Percentiles rank a stretch among this genome's conserved stretches.
Conservation (phyloP, 2,888 invertebrate species). For the Napeogenes sylphis region DNA sequence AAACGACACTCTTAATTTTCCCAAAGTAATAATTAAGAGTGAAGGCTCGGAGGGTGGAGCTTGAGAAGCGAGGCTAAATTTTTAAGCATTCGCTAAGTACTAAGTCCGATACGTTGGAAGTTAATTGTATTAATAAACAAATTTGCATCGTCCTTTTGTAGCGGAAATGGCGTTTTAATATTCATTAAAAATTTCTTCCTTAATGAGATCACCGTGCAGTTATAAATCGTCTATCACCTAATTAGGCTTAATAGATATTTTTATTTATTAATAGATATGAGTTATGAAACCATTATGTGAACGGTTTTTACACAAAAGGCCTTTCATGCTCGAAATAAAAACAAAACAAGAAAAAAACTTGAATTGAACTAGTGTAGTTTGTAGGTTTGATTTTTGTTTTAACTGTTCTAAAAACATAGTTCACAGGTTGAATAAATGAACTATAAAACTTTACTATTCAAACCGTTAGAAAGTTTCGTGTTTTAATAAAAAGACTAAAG, state of each 20-base stretch:
- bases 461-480: slow-evolving; percentile 20
- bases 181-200: slow-evolving; percentile 9
- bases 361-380: background rate
- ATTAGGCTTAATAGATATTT: too few relatives aligned
- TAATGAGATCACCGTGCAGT: background rate
- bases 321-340: background rate
- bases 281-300: too few relatives aligned
- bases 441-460: slow-evolving; percentile 9
- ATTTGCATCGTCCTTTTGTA: slow-evolving; percentile 20
- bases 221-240: too few relatives aligned
- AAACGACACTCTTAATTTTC: slow-evolving; percentile 78
- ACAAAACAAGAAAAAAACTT: background rate
- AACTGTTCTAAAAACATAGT: slow-evolving; percentile 3
- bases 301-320: too few relatives aligned
- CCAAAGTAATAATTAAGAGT: slow-evolving; percentile 79
- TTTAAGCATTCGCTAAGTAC: slow-evolving; percentile 74
- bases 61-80: slow-evolving; percentile 63
- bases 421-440: slow-evolving; percentile 9
- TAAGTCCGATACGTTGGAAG: slow-evolving; percentile 71
- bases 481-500: slow-evolving; percentile 27
- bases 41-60: slow-evolving; percentile 68
- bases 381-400: background rate
- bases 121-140: slow-evolving; percentile 71
- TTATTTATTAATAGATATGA: too few relatives aligned
- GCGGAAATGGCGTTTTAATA: slow-evolving; percentile 18